Conservation (phyloP, 2,797 vertebrate species). For the Lithobates sylvaticus region DNA sequence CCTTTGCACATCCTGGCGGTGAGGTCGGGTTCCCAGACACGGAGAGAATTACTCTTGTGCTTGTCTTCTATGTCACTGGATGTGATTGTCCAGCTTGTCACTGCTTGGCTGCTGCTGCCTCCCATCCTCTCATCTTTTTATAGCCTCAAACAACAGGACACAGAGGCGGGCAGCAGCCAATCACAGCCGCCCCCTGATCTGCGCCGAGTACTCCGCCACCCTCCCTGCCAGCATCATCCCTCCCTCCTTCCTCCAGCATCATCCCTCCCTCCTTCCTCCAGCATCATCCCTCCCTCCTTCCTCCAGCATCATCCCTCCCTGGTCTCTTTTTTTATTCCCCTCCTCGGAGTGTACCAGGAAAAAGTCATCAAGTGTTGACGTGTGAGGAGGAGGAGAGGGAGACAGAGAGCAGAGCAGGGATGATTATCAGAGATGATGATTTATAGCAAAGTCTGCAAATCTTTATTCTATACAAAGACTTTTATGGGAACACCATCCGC, state of each 20-base stretch:
- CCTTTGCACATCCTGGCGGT: conserved; percentile 89
- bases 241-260: background rate
- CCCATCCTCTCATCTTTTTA: conserved; percentile 62
- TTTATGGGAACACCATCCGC: background rate
- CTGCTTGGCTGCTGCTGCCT: conserved; percentile 46
- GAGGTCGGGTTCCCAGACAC: conserved; percentile 42
- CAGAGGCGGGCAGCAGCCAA: conserved; percentile 37
- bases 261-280: conserved; percentile 9
- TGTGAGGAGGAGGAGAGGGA: conserved; percentile 4
- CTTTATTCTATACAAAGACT: background rate
- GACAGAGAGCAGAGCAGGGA: conserved; percentile 2
- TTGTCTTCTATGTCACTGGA: conserved; percentile 53
- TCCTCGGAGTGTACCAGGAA: background rate
- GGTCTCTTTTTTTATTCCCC: background rate
- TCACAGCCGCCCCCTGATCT: conserved; percentile 23
- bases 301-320: background rate
- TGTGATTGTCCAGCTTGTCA: conserved; percentile 56
- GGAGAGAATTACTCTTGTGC: conserved; percentile 6
- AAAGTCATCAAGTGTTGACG: conserved; percentile 23
- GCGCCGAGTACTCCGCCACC: background rate
- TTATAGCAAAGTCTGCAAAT: conserved; percentile 10
- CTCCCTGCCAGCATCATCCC: background rate
- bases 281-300: too few relatives aligned
- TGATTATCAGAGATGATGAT: conserved; percentile 20
- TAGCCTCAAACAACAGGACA: conserved; percentile 57